Base-by-base conservation (phyloP, 2,888 invertebrate species). In the Cryptus viduatorius region DNA sequence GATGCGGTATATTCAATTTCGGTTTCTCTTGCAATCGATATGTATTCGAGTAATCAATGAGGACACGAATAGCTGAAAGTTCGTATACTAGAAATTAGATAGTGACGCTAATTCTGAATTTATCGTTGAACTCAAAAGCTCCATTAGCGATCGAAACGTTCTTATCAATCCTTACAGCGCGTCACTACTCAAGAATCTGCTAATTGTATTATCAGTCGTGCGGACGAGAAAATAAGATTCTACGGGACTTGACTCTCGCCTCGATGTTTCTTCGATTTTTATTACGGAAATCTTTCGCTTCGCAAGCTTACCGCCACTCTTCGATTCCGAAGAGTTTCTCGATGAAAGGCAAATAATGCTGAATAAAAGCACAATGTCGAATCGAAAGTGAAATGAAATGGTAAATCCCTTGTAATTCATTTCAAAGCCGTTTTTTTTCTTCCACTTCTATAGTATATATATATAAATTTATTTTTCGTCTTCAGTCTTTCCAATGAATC, bases 81-180 rank as follows among this genome's bases (percentile, higher is more conserved):
- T 72, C 56, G 75, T 78, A 37, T 81, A 81, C 84, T 79, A 86
- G 84, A 85, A 88, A 87, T 87, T 83, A 88, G 82, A 76, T 83
- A 76, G 71, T 82, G 82, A 24, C 82, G 84, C 78, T 68, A 85
- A 69, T 64, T 82, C 84, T 79, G 81, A 81, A 86, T 84, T 88
- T 87, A 90, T 90, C 87, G 87, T 87, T 87, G 86, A 82, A 86
- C 5, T 86, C 37, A 53, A 50, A 19, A 65, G 53, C 65, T 76
- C 76, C 29, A 65, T 76, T 76, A 65, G 53, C n/a, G 24, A 65
- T 53, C 65, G 31, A 76, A 48, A 50, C 42, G 75, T 3, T 42
- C 37, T 29, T 37, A 65, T 65, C 37, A 19, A 53, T 16, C 16
- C 48, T 0, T 42, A 14, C 31, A 10, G 44, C 48, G 37, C 37